Conservation (phyloP, 1,140 invertebrate genomes). For the Caenorhabditis brenneri region DNA sequence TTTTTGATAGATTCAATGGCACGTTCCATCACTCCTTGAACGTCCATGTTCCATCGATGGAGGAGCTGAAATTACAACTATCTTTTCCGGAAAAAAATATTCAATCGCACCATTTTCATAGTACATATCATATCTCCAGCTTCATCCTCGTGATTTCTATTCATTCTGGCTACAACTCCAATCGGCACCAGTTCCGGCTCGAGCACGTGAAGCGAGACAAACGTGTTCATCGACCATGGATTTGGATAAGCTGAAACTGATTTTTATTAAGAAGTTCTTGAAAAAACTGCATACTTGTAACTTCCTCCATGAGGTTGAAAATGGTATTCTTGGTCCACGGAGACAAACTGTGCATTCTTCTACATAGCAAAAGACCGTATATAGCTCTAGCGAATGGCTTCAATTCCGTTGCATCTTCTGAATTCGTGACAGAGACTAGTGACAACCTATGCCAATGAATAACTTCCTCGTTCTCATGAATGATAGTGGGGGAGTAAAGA, state of each 20-base stretch:
- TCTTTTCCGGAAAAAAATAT: not conserved
- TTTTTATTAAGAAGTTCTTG: not conserved
- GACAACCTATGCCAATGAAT: not conserved
- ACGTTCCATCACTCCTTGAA: not conserved
- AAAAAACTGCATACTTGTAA: not conserved
- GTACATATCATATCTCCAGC: constrained; percentile 30
- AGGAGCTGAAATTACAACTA: not conserved
- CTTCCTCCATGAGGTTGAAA: constrained; percentile 24
- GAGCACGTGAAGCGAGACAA: not conserved
- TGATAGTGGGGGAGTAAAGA: not conserved
- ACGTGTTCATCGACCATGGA: constrained; percentile 20
- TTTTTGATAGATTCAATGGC: not conserved
- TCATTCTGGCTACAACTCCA: constrained; percentile 11
- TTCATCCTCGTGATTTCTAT: constrained; percentile 11
- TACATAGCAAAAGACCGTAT: not conserved
- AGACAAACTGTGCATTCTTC: not conserved
- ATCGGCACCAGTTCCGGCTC: constrained; percentile 23
- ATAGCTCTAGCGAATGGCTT: not conserved
- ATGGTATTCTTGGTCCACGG: constrained; percentile 2
- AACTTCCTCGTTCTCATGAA: not conserved
- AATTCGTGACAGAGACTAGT: not conserved
- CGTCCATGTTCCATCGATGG: constrained; percentile 5
- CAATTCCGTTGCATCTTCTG: not conserved
- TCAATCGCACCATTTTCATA: constrained; percentile 4
- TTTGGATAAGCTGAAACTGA: constrained; percentile 8